Percentiles rank a stretch among this genome's conserved stretches.
Evolutionary conservation across 2,888 invertebrate species (phyloP).

Genomic region (Drosophila neotestacea): DNA sequence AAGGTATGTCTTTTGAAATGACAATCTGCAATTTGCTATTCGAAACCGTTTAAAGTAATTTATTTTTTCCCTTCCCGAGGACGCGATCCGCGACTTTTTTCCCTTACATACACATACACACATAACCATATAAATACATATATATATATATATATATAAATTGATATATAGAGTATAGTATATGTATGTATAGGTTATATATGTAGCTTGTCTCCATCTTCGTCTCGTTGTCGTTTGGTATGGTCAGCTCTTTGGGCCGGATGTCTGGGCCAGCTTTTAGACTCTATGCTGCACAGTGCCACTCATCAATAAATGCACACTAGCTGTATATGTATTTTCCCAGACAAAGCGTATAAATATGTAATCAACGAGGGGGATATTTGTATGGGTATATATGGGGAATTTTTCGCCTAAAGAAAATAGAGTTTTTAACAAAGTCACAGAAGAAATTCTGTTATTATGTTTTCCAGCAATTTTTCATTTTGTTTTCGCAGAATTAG

Average conservation of each 20-base stretch:
- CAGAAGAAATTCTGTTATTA: too few species aligned
- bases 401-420: too few species aligned
- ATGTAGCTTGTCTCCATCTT: conserved; percentile 30
- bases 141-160: conserved; percentile 6
- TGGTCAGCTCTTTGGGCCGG: conserved; percentile 41
- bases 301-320: conserved; percentile 21
- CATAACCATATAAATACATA: neutral
- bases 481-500: too few species aligned
- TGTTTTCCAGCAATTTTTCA: too few species aligned
- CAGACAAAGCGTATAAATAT: neutral
- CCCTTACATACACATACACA: conserved; percentile 9
- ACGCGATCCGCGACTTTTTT: conserved; percentile 60
- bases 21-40: conserved; percentile 83
- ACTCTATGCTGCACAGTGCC: conserved; percentile 20
- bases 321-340: neutral
- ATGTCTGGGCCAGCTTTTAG: conserved; percentile 40
- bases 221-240: conserved; percentile 16
- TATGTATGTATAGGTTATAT: conserved; percentile 4
- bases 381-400: too few species aligned
- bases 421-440: too few species aligned
- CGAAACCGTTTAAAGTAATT: conserved; percentile 83
- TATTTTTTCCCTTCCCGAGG: conserved; percentile 71
- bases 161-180: conserved; percentile 1
- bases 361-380: too few species aligned
- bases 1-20: conserved; percentile 78